Evolutionary conservation across 2,888 invertebrate species (phyloP).

Genomic region (Cenopis cana): DNA sequence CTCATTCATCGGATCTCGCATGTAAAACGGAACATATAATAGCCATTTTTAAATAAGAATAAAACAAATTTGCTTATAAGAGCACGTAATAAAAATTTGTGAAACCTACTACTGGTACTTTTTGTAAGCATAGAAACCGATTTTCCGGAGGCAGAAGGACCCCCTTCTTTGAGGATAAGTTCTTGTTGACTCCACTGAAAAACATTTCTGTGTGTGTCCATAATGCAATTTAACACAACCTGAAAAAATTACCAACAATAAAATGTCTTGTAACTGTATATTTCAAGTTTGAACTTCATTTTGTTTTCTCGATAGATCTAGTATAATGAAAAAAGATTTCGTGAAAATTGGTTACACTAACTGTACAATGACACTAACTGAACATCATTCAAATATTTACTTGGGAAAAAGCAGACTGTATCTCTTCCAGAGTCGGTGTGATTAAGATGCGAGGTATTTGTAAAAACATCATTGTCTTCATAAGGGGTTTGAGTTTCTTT

Average conservation of each 20-base stretch:
- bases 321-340: background rate
- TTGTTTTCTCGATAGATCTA: background rate
- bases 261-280: background rate
- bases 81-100: background rate
- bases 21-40: no score
- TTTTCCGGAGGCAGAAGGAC: slow-evolving; percentile 45
- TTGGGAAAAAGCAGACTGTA: slow-evolving; percentile 88
- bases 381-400: slow-evolving; percentile 60
- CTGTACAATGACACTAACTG: no score
- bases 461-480: slow-evolving; percentile 86
- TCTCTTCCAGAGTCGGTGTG: slow-evolving; percentile 88
- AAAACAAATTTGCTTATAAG: no score
- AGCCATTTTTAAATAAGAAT: no score
- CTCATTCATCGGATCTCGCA: no score
- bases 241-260: slow-evolving; percentile 45
- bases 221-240: slow-evolving; percentile 86
- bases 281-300: background rate
- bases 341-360: no score
- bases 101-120: slow-evolving; percentile 58
- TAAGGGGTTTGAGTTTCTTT: slow-evolving; percentile 82
- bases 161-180: slow-evolving; percentile 61
- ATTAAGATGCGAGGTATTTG: slow-evolving; percentile 87
- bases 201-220: slow-evolving; percentile 90
- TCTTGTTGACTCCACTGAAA: slow-evolving; percentile 92
- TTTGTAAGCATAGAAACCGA: slow-evolving; percentile 51